Evolutionary conservation across 2,797 vertebrate genomes (phyloP), one percentile per base, ranked within the genome.

Genomic region (Acanthopagrus latus): DNA sequence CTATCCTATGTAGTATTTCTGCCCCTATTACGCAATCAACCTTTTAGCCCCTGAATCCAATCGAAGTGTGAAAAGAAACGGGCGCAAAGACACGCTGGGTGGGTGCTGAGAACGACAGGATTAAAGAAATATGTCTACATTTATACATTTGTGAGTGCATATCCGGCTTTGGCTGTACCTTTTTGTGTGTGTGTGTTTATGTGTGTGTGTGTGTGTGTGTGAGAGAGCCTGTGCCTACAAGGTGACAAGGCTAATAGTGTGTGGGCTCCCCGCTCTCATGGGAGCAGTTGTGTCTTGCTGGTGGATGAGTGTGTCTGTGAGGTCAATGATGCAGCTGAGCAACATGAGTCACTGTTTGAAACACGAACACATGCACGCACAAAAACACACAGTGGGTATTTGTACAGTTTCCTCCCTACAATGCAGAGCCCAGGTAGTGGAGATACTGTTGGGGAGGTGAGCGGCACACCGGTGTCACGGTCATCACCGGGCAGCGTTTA

Each of bases 221-320:
- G 64, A 14, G 50, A 8, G 66, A 21, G 48, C 23, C 1, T 51
- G n/a, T 33, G 51, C 33, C 76, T 52, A 64, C 72, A 60, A 84
- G 91, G 86, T 89, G 83, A 89, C 65, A 14, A 67, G 81, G 82
- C 82, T 89, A 86, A 87, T 67, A 43, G 75, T 81, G 83, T 83
- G 88, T 86, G 80, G 78, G 81, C 64, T 78, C 47, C 44, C 33
- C 0, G 17, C 38, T 82, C 82, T 72, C 83, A 13, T 20, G 25
- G 79, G 83, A 86, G 54, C 38, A 62, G 71, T 75, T 82, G 81
- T 69, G 74, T 79, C 68, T 81, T 75, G 83, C 70, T 75, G 74
- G 75, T 78, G 69, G 74, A 76, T 74, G 82, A 85, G 69, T 75
- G 74, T 63, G 76, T 81, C 79, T 71, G 70, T 14, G 71, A 82